Evolutionary conservation across 2,797 vertebrate species (phyloP), one percentile per base, ranked within the genome.

Genomic region (Brotula barbata): DNA sequence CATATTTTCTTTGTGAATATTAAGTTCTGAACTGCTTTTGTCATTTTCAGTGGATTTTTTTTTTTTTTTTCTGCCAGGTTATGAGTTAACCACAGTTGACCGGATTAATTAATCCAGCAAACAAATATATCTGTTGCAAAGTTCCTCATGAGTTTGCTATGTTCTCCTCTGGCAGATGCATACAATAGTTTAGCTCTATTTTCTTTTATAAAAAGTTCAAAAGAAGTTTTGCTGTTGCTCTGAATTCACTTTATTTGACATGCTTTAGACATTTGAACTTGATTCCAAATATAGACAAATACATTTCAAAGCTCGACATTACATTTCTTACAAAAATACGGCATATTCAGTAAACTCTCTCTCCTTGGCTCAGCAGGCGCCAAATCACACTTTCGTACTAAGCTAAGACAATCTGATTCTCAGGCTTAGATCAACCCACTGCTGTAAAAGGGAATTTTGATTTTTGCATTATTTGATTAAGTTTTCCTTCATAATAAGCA

Each of bases 151-250:
- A 71, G 63, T 75, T 80, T 72, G 78, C 73, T 80, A 68, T 73
- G 45, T 74, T 85, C 60, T 75, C 61, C 81, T 77, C 58, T 69
- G 67, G 65, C 70, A 70, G 78, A 33, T 10, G 68, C 70, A 75
- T 78, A 82, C 71, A 75, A 66, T 83, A 74, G 75, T 70, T 73
- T 66, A 16, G 25, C 77, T 75, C 77, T 50, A 65, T 71, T 73
- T 82, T 82, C 83, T 84, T 83, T 68, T 73, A 85, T 85, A 86
- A 88, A 87, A 63, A 10, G 49, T 82, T 83, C 81, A 49, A 82
- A 84, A 83, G 61, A 68, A 75, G 56, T 44, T 37, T 71, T 7
- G 21, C 23, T 31, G 25, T 48, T 44, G 47, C 51, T 77, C 48
- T 73, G 52, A 73, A 77, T 81, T 77, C 64, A 56, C 37, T 61